A percentile compares a stretch with the other conserved stretches of the same genome.
phyloP scores from a whole-genome alignment of 2,113 vertebrate genomes.

The Ochotona curzoniae region DNA sequence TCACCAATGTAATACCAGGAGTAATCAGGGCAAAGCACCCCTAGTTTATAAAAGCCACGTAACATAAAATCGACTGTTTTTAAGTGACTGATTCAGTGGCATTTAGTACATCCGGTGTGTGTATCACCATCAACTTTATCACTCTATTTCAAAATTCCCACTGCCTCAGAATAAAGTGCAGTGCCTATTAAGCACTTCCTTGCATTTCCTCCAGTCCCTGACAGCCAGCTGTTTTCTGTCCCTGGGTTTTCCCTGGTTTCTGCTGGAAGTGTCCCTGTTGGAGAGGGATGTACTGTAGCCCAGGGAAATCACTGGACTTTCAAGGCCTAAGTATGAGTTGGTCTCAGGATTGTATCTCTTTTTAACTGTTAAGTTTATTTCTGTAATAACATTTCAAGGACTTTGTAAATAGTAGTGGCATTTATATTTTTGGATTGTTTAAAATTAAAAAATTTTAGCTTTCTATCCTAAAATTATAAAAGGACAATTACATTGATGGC shows the following conservation, averaged over 20 bases:
- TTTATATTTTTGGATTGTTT: conserved; percentile 16
- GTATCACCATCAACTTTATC: background rate
- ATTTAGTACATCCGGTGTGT: background rate
- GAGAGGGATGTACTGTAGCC: background rate
- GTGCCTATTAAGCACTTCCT: background rate
- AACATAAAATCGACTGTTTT: background rate
- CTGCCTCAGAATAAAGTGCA: background rate
- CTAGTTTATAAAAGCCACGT: background rate
- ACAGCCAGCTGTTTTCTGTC: background rate
- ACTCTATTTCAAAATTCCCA: background rate
- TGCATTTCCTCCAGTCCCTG: accelerated
- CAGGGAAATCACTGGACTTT: background rate
- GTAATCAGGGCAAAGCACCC: background rate
- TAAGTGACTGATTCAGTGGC: background rate
- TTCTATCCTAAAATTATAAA: background rate
- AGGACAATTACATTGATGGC: background rate
- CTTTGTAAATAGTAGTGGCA: background rate
- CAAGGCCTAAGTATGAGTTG: background rate
- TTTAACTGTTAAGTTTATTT: conserved; percentile 29
- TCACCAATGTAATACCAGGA: background rate
- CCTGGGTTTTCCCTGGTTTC: background rate
- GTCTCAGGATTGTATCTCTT: background rate
- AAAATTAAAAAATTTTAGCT: conserved; percentile 1
- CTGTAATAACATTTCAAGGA: conserved; percentile 21
- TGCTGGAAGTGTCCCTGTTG: background rate